These are phyloP conservation scores for Collichthys lucidus DNA, from an alignment of 2,113 vertebrate species.

Conservation along the genomic window DNA sequence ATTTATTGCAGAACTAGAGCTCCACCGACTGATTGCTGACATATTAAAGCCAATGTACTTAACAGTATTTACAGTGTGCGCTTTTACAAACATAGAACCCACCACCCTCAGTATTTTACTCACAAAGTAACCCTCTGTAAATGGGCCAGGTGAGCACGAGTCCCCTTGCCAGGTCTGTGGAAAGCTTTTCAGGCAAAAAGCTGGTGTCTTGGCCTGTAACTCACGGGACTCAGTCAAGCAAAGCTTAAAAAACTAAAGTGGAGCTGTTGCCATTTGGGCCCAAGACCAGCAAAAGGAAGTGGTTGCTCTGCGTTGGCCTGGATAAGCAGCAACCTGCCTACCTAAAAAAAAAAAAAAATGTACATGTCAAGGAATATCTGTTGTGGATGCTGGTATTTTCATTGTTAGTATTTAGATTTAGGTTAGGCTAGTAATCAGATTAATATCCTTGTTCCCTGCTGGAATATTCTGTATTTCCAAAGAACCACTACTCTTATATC, in stretches of 20 bases:
- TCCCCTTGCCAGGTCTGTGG: not conserved
- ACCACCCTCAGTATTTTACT: not conserved
- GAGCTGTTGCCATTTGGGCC: not conserved
- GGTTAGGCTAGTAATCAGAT: not conserved
- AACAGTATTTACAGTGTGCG: not conserved
- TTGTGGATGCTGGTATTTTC: not conserved
- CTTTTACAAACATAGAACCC: not conserved
- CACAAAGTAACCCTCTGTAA: not conserved
- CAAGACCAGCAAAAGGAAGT: not conserved
- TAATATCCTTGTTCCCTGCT: not conserved
- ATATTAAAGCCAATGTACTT: not conserved
- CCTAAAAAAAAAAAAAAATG: not conserved
- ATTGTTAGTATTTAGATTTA: not conserved
- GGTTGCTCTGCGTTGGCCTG: not conserved
- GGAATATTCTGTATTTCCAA: not conserved
- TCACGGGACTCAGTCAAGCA: not conserved
- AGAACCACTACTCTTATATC: not conserved
- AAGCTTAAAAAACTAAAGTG: not conserved
- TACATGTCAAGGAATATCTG: not conserved
- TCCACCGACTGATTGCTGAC: not conserved
- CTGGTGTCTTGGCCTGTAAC: not conserved
- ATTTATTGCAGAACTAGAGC: slow-evolving; percentile 7
- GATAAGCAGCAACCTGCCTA: not conserved
- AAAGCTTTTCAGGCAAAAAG: not conserved
- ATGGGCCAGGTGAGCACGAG: not conserved